A percentile compares a stretch with the other conserved stretches of the same genome.
Conservation (phyloP, 2,888 invertebrate species). For the Thumatha senex region DNA sequence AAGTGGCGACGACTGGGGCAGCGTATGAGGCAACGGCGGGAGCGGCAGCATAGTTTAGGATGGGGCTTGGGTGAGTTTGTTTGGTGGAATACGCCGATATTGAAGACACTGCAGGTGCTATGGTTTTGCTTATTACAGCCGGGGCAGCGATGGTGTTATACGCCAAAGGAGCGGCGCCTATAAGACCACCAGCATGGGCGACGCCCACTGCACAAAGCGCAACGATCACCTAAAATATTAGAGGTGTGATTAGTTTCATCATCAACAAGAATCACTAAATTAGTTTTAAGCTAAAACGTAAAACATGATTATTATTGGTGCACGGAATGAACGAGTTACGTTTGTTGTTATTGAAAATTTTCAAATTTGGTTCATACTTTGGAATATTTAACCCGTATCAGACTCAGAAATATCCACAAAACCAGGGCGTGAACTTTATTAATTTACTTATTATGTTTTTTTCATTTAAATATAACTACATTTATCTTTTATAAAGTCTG, state of each 20-base stretch:
- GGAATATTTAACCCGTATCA: no score
- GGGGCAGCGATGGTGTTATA: slow-evolving; percentile 69
- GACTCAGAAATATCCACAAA: no score
- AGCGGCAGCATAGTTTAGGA: slow-evolving; percentile 47
- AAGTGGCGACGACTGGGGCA: slow-evolving; percentile 48
- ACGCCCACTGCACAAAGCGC: slow-evolving; percentile 84
- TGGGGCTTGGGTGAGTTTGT: slow-evolving; percentile 44
- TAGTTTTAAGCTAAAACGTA: background rate
- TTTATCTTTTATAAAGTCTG: no score
- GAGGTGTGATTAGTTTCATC: background rate
- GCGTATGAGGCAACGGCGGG: slow-evolving; percentile 34
- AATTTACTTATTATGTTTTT: no score
- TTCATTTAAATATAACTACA: no score
- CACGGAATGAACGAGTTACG: no score
- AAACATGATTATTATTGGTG: background rate
- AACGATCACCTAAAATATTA: slow-evolving; percentile 75
- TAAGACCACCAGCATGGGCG: slow-evolving; percentile 82
- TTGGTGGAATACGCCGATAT: slow-evolving; percentile 57
- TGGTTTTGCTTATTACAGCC: slow-evolving; percentile 59
- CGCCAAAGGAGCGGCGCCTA: slow-evolving; percentile 71
- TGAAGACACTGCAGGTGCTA: slow-evolving; percentile 59
- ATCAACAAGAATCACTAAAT: background rate
- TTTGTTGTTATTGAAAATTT: no score
- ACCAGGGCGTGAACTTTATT: no score
- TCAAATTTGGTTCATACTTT: no score